A percentile compares a stretch with the other conserved stretches of the same genome.
These are phyloP conservation scores for Manis crassicaudata DNA, from an alignment of 2,797 vertebrate genomes.

Conservation along the genomic window DNA sequence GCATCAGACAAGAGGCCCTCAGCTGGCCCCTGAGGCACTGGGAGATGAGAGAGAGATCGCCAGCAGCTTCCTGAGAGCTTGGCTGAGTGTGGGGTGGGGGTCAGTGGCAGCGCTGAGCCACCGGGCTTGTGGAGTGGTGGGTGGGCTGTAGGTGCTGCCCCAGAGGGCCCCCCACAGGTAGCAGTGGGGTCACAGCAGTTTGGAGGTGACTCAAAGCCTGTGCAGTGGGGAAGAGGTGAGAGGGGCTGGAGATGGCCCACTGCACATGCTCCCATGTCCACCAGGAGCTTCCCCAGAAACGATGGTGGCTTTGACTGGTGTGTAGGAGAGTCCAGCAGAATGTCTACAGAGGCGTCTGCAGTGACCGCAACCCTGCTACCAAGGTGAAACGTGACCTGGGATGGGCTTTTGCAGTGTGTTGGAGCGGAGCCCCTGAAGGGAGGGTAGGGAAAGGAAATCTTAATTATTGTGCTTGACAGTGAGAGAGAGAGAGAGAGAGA, in stretches of 20 bases:
- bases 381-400: not conserved
- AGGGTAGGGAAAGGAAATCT: not conserved
- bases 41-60: not conserved
- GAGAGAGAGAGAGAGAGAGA: not conserved
- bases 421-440: not conserved
- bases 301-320: not conserved
- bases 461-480: not conserved
- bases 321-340: not conserved
- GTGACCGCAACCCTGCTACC: not conserved
- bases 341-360: not conserved
- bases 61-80: not conserved
- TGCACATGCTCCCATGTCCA: too few relatives aligned
- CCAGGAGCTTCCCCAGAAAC: not conserved
- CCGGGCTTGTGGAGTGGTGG: not conserved
- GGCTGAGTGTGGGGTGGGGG: not conserved
- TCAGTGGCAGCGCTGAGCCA: too few relatives aligned
- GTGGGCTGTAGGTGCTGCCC: not conserved
- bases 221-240: not conserved
- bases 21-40: not conserved
- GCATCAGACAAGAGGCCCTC: not conserved
- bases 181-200: accelerated
- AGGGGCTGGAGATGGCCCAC: not conserved
- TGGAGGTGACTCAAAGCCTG: too few relatives aligned
- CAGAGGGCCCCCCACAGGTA: not conserved
- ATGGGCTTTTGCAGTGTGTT: not conserved